These are phyloP conservation scores for Dryas iulia DNA, from an alignment of 1,140 invertebrate genomes.

Conservation along the genomic window DNA sequence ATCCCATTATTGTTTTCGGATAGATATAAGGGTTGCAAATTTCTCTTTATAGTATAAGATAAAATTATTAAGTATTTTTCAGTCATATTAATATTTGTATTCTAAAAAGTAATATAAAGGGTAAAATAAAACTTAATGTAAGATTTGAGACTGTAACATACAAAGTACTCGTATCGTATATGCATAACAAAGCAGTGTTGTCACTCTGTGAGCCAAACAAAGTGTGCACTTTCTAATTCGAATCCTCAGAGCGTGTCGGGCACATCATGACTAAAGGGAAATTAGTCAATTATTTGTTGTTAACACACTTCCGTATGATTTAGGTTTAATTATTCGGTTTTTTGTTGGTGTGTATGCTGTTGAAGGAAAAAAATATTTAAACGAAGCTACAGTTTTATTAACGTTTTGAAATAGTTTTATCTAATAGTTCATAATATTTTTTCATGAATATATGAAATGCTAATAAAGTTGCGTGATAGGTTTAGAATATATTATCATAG, in stretches of 20 bases:
- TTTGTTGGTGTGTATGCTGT: not conserved
- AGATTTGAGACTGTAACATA: not conserved
- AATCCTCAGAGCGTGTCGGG: conserved; percentile 16
- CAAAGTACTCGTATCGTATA: not conserved
- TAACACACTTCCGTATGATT: not conserved
- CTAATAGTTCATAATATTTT: too few relatives aligned
- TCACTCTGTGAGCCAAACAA: not conserved
- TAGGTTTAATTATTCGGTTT: not conserved
- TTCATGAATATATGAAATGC: too few relatives aligned
- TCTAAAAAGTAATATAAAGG: not conserved
- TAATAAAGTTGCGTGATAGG: too few relatives aligned
- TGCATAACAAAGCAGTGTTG: conserved; percentile 1
- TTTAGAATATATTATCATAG: too few relatives aligned
- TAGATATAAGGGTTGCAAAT: too few relatives aligned
- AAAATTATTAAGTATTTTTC: not conserved
- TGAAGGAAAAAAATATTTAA: too few relatives aligned
- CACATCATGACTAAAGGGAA: conserved; percentile 1
- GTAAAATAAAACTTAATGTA: not conserved
- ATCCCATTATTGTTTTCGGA: too few relatives aligned
- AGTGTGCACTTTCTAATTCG: conserved; percentile 18
- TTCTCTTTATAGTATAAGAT: not conserved
- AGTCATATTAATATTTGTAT: not conserved
- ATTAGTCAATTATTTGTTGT: not conserved
- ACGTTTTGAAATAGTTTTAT: too few relatives aligned
- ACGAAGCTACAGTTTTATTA: too few relatives aligned